Evolutionary conservation across 2,888 invertebrate genomes (phyloP), one percentile per base, ranked within the genome.

Genomic region (Dendrolimus houi): DNA sequence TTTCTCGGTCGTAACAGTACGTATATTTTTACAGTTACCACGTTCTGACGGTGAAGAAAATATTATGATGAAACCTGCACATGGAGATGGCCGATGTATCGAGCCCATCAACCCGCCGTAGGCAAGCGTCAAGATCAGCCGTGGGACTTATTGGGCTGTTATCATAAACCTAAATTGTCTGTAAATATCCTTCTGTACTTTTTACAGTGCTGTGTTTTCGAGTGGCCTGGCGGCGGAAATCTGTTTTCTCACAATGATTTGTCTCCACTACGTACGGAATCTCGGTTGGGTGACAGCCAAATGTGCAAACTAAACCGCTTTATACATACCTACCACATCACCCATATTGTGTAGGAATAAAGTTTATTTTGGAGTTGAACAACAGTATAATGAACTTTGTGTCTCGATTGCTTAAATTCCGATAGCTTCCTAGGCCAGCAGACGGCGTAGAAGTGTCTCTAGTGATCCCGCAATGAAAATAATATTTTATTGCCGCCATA

Each of bases 221-320:
- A 68, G 67, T 72, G 69, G 82, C 84, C 82, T 81, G 79, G 83
- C 71, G 75, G 81, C 76, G 79, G 77, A 83, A 88, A 87, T 86
- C 86, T 87, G 88, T 87, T 87, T 85, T 85, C 85, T 81, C 81
- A 77, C 87, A 83, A 85, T 85, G 87, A 89, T 88, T 88, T 89
- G 88, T 88, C 88, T 85, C 79, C 75, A 72, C 80, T 81, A 81
- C 81, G 81, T 75, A 81, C 81, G 72, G 75, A 87, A 86, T 87
- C 86, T 86, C 79, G 69, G 79, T 83, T 87, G 89, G 89, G 82
- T 70, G 72, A 60, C 73, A 81, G 88, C 88, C 89, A 89, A 88
- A 88, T 85, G 85, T 83, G 78, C 81, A 82, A 76, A 73, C 69
- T 73, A 67, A 69, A 74, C 81, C 68, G 75, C 65, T 47, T 60